Conservation (phyloP, 2,888 invertebrate species). For the Halictus quadricinctus region DNA sequence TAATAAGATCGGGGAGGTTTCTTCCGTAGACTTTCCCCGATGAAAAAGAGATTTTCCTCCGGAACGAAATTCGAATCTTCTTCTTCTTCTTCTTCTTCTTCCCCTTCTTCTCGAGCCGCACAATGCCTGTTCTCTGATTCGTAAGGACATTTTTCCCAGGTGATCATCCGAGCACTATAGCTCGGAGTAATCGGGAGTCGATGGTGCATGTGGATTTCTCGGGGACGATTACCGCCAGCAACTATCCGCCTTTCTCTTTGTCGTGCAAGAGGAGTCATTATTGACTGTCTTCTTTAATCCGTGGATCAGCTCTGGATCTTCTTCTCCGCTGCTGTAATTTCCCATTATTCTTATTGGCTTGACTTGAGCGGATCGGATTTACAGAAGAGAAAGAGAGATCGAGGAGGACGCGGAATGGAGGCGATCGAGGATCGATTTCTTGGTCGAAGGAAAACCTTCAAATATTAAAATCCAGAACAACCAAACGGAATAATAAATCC, state of each 20-base stretch:
- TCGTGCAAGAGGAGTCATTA: not conserved
- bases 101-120: not conserved
- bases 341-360: constrained; percentile 4
- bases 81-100: constrained; percentile 2
- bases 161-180: not conserved
- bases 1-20: not conserved
- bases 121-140: constrained; percentile 20
- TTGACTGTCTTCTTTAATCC: not conserved
- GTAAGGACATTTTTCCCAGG: constrained; percentile 6
- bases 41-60: not conserved
- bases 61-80: not conserved
- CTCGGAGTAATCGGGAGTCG: not conserved
- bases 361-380: not conserved
- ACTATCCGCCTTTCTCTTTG: not conserved
- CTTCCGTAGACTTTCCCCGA: not conserved
- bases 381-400: not conserved
- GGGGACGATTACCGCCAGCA: not conserved
- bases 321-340: not conserved
- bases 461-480: no score
- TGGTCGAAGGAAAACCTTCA: not conserved
- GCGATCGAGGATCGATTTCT: not conserved
- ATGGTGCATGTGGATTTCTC: not conserved
- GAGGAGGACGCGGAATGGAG: not conserved
- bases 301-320: not conserved
- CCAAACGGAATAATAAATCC: no score